Evolutionary conservation across 2,888 invertebrate species (phyloP).

Genomic region (Ceramica pisi): DNA sequence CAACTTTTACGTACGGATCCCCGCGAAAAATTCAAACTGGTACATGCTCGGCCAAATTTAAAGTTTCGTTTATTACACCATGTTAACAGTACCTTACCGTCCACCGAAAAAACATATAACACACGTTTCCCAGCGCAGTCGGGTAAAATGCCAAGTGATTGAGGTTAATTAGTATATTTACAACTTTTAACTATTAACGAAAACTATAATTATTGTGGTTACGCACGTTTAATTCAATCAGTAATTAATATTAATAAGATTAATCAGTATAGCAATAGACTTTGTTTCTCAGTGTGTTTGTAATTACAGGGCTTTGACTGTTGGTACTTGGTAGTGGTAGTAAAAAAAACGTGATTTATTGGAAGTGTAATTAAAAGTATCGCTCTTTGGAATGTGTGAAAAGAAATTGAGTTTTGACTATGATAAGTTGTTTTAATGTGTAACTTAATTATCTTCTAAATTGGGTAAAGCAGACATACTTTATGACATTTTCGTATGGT

Average conservation of each 20-base stretch:
- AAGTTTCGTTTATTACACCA: constrained; percentile 28
- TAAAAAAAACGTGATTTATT: constrained; percentile 37
- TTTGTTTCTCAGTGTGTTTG: constrained; percentile 1
- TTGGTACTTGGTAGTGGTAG: constrained; percentile 22
- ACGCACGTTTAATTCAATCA: constrained; percentile 39
- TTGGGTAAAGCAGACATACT: background rate
- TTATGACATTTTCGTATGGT: background rate
- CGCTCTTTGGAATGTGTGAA: constrained; percentile 33
- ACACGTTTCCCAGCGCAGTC: constrained; percentile 10
- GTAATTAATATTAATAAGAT: constrained; percentile 34
- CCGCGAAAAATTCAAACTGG: background rate
- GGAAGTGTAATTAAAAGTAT: constrained; percentile 1
- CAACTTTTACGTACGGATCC: constrained; percentile 27
- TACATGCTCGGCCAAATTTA: constrained; percentile 20
- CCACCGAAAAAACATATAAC: constrained; percentile 23
- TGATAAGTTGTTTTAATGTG: background rate
- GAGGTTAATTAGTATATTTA: constrained; percentile 36
- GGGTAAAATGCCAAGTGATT: constrained; percentile 5
- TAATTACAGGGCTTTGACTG: constrained; percentile 37
- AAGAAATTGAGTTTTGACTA: background rate
- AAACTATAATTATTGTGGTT: constrained; percentile 25
- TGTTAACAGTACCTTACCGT: constrained; percentile 33
- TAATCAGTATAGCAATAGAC: constrained; percentile 5
- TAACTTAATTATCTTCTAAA: background rate
- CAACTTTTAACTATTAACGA: constrained; percentile 12